Evolutionary conservation across 2,113 vertebrate species (phyloP), one percentile per base, ranked within the genome.

Genomic region (Romanogobio albipinnatus): DNA sequence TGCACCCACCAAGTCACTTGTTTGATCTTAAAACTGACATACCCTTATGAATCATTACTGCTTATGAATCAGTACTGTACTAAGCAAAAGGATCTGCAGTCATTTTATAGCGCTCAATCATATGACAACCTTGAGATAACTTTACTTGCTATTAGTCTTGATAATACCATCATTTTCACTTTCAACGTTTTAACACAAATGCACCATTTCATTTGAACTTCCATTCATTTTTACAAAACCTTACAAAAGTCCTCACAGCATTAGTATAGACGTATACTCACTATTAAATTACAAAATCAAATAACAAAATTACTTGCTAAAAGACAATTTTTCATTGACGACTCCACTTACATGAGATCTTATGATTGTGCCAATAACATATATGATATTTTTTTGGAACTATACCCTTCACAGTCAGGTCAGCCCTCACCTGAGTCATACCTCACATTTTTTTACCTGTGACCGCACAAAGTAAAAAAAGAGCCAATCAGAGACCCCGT

Each of bases 1-100:
- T 80, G 74, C 83, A 56, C 73, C 79, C 68, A 82, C 84, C 64
- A 84, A 56, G 82, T n/a, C 70, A 59, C 86, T 82, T 85, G 70
- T 89, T 77, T 84, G 73, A 84, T 89, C 70, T 58, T 78, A 53
- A 39, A 17, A 45, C 66, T 51, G 24, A 77, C 51, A 70, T 49
- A 24, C 36, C 26, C 47, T 88, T 75, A 29, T 86, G 76, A 86
- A 61, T 85, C 75, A 85, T 58, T 22, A 61, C 56, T 73, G 36
- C 36, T 58, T 14, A 9, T 51, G 49, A 19, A 19, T 56, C 15
- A 56, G 7, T 5, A 7, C 45, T 62, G n/a, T 56, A 19, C 47
- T 56, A 39, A 14, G 19, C 43, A 49, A 19, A 61, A 62, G 26
- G 43, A 22, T 47, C n/a, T 1, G 0, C 43, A 70, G 36, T 43